phyloP scores from a whole-genome alignment of 2,888 invertebrate species.

The Bellardia pandia region DNA sequence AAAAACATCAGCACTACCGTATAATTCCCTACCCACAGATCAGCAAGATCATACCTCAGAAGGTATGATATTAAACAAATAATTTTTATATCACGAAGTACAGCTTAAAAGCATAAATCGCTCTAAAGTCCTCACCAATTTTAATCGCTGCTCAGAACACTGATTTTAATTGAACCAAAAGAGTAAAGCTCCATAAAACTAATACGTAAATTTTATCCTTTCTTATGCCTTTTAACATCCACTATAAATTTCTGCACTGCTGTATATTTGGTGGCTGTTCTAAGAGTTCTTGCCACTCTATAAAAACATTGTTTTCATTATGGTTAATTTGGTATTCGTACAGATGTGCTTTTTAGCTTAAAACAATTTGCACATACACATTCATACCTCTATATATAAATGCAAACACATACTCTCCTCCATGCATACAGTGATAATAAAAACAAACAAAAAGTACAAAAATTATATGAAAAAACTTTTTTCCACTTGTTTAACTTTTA shows the following conservation, averaged over 20 bases:
- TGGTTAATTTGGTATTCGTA: conserved; percentile 73
- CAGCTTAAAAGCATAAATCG: no score
- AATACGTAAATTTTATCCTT: no score
- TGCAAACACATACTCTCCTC: not conserved
- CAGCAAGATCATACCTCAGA: no score
- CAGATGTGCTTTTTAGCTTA: conserved; percentile 72
- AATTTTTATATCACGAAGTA: no score
- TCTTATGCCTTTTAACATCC: not conserved
- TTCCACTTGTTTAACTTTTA: conserved; percentile 72
- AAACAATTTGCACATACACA: conserved; percentile 56
- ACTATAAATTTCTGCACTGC: not conserved
- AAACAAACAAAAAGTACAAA: conserved; percentile 41
- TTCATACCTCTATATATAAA: not conserved
- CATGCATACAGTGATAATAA: conserved; percentile 27
- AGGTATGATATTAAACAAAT: no score
- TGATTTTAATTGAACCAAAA: no score
- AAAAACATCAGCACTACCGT: no score
- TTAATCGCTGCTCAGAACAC: no score
- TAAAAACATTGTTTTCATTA: conserved; percentile 73
- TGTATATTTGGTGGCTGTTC: conserved; percentile 21
- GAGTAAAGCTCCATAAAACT: no score
- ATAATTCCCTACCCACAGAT: no score
- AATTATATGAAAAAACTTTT: conserved; percentile 60
- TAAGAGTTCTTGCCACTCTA: conserved; percentile 64
- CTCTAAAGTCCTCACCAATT: no score